phyloP scores from a whole-genome alignment of 2,113 vertebrate species.

The Oreotrochilus melanogaster region DNA sequence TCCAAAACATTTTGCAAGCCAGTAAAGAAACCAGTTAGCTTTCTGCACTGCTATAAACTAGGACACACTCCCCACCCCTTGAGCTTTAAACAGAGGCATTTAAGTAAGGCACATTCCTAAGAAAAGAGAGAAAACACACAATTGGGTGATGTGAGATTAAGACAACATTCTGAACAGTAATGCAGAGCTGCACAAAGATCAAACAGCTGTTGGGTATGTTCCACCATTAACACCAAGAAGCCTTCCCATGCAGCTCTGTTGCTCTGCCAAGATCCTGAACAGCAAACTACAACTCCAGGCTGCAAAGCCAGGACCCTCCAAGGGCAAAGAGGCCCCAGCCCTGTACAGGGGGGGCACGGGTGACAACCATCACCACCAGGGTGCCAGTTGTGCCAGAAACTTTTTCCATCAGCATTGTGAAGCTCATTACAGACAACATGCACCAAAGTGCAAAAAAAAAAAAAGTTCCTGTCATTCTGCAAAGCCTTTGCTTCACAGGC shows the following conservation, averaged over 20 bases:
- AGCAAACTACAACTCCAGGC: not conserved
- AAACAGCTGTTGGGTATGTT: conserved; percentile 19
- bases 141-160: not conserved
- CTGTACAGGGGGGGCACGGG: no score
- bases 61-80: no score
- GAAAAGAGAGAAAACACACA: not conserved
- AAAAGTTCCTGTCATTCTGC: accelerated
- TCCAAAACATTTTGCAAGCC: not conserved
- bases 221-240: not conserved
- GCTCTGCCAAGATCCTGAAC: not conserved
- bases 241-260: not conserved
- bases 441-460: not conserved
- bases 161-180: not conserved
- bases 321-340: not conserved
- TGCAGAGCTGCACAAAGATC: not conserved
- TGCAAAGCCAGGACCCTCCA: not conserved
- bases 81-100: not conserved
- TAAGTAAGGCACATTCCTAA: not conserved
- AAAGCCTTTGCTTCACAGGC: not conserved
- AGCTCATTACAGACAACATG: not conserved
- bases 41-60: not conserved
- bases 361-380: accelerated
- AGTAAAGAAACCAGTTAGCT: not conserved
- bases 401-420: accelerated
- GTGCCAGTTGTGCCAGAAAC: accelerated